Percentiles rank a stretch among this genome's conserved stretches.
phyloP scores from a whole-genome alignment of 2,113 vertebrate genomes.

The Acanthochromis polyacanthus region DNA sequence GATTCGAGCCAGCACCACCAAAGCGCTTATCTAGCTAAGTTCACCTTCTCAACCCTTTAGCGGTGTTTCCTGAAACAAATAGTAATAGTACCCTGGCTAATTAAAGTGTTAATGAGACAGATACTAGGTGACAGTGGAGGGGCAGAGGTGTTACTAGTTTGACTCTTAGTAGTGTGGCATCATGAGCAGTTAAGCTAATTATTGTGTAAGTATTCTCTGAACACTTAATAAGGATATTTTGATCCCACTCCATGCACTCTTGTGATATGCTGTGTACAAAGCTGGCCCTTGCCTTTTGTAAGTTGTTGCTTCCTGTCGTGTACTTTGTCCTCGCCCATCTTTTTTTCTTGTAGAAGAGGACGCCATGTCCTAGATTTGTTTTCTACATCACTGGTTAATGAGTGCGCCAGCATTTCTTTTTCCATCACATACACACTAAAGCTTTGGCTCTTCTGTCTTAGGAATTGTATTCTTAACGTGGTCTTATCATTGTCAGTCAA shows the following conservation, averaged over 20 bases:
- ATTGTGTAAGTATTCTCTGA: constrained; percentile 50
- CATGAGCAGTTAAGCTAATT: constrained; percentile 55
- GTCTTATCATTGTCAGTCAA: no score
- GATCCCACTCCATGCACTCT: constrained; percentile 8
- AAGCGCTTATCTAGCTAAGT: constrained; percentile 10
- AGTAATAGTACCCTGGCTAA: constrained; percentile 53
- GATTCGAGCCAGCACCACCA: neutral
- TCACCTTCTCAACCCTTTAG: constrained; percentile 18
- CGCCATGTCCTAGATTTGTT: neutral
- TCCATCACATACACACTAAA: neutral
- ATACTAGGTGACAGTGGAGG: constrained; percentile 33
- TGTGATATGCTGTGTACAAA: neutral
- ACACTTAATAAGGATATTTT: constrained; percentile 24
- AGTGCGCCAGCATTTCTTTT: no score
- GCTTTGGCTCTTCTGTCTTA: neutral
- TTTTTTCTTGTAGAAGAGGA: neutral
- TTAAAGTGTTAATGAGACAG: constrained; percentile 50
- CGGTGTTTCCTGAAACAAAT: constrained; percentile 56
- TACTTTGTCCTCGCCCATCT: neutral
- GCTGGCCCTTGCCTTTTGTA: neutral
- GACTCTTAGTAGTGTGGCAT: constrained; percentile 33
- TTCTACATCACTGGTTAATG: constrained; percentile 7
- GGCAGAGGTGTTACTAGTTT: constrained; percentile 23
- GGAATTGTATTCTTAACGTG: no score
- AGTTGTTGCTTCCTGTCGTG: constrained; percentile 16